Conservation (phyloP, 2,113 vertebrate genomes). For the Zosterops pallidus region DNA sequence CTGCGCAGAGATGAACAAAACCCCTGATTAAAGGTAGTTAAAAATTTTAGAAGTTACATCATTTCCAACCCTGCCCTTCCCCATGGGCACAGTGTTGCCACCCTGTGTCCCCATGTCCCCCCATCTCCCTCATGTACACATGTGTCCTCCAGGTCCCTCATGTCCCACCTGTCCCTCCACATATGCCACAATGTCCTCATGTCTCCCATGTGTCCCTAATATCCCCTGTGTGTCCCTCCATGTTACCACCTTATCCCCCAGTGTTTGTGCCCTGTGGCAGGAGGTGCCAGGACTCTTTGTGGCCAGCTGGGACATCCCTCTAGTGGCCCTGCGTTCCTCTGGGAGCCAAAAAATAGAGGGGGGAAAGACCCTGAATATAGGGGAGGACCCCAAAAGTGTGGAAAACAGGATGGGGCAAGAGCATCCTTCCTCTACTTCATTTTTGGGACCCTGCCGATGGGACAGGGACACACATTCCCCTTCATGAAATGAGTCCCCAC, state of each 20-base stretch:
- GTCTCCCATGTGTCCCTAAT: neutral
- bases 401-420: neutral
- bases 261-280: neutral
- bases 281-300: neutral
- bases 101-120: neutral
- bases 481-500: neutral
- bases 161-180: neutral
- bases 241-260: neutral
- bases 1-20: neutral
- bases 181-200: neutral
- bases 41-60: neutral
- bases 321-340: neutral
- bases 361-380: neutral
- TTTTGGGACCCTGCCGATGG: neutral
- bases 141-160: neutral
- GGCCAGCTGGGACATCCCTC: neutral
- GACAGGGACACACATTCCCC: neutral
- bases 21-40: neutral
- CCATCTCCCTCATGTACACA: neutral
- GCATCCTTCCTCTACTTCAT: neutral
- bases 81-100: neutral
- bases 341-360: neutral
- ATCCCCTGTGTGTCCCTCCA: neutral
- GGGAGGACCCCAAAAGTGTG: neutral
- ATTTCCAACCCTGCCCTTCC: neutral